Evolutionary conservation across 2,888 invertebrate species (phyloP).

Genomic region (Helobdella robusta): DNA sequence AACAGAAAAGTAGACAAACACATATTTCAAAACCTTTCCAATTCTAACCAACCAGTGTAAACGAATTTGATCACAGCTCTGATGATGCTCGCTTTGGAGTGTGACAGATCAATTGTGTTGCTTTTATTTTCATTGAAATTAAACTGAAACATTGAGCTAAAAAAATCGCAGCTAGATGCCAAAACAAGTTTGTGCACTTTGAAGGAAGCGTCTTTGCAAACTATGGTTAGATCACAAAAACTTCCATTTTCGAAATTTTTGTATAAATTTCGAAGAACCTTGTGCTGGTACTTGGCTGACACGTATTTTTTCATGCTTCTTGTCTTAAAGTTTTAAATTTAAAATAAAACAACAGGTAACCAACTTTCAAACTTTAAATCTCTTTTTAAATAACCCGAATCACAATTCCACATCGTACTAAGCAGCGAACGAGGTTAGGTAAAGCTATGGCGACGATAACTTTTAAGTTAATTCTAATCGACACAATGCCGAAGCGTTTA

Average conservation of each 20-base stretch:
- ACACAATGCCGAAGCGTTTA: too few relatives aligned
- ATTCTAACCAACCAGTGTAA: slow-evolving; percentile 16
- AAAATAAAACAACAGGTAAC: too few relatives aligned
- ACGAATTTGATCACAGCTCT: slow-evolving; percentile 18
- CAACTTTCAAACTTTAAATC: too few relatives aligned
- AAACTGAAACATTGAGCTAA: slow-evolving; percentile 22
- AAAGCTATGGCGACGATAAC: too few relatives aligned
- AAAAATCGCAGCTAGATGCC: slow-evolving; percentile 1
- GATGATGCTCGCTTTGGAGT: slow-evolving; percentile 5
- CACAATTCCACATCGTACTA: too few relatives aligned
- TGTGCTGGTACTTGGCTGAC: not conserved
- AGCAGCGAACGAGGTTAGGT: too few relatives aligned
- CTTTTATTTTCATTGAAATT: not conserved
- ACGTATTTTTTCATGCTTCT: too few relatives aligned
- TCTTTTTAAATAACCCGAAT: too few relatives aligned
- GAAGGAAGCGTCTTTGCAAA: slow-evolving; percentile 8
- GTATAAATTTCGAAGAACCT: slow-evolving; percentile 8
- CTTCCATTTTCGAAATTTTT: not conserved
- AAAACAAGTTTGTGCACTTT: slow-evolving; percentile 20
- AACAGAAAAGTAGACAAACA: not conserved
- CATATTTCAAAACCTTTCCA: not conserved
- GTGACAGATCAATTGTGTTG: not conserved
- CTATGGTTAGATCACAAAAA: slow-evolving; percentile 11
- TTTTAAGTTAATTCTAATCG: too few relatives aligned
- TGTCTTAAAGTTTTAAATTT: too few relatives aligned